Evolutionary conservation across 2,113 vertebrate species (phyloP).

Genomic region (Trinectes maculatus): DNA sequence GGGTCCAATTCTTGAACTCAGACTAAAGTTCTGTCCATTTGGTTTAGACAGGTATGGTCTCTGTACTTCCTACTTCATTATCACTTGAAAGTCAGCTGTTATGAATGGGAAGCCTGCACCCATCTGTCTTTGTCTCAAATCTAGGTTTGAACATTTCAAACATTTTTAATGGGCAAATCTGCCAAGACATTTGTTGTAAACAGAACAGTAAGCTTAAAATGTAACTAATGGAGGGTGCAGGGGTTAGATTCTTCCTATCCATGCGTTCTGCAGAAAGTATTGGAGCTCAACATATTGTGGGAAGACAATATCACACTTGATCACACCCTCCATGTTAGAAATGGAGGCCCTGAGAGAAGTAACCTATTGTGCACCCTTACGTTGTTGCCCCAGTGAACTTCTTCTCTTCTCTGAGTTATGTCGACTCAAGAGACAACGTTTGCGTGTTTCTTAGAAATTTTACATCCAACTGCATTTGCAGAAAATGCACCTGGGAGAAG

Average conservation of each 20-base stretch:
- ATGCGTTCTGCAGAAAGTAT: background rate
- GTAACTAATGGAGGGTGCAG: background rate
- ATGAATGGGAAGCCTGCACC: background rate
- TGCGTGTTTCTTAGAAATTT: slow-evolving; percentile 23
- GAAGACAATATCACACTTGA: background rate
- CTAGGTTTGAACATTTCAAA: background rate
- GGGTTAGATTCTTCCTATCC: background rate
- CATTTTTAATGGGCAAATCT: background rate
- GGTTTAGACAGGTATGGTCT: background rate
- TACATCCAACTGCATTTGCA: slow-evolving; percentile 17
- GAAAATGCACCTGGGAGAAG: slow-evolving; percentile 24
- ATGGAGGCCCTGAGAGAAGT: background rate
- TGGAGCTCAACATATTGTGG: background rate
- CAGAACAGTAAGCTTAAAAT: background rate
- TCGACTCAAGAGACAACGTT: slow-evolving; percentile 12
- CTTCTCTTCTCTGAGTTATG: slow-evolving; percentile 2
- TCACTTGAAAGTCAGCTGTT: background rate
- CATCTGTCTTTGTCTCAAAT: background rate
- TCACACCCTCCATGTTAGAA: background rate
- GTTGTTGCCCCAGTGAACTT: slow-evolving; percentile 7
- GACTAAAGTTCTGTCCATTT: background rate
- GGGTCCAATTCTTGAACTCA: too few relatives aligned
- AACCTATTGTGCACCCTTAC: background rate
- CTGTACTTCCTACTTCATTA: too few relatives aligned
- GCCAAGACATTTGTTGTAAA: background rate